Base-by-base conservation (phyloP, 1,140 invertebrate species). In the Tetragonula clypearis region DNA sequence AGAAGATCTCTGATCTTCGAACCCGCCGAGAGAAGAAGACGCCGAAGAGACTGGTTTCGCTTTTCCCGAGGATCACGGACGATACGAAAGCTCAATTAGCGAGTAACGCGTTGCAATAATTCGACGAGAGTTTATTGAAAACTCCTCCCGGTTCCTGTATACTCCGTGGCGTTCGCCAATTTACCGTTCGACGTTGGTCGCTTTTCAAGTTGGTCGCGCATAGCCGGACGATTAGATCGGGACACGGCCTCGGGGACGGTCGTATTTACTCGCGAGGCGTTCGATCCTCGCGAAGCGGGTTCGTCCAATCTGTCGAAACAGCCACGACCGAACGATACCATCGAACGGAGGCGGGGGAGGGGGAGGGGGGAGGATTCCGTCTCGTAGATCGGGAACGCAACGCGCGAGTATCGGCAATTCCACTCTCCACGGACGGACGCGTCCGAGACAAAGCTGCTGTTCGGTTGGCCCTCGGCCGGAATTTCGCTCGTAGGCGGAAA, bases 401-500 rank as follows among this genome's bases (percentile, higher is more conserved):
- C 41, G 53, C 82, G 58, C 73, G 77, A 69, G n/a, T 15, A 74
- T 56, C 68, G 65, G 81, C 81, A 86, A 87, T 88, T 87, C 87
- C 83, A 87, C 87, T 84, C 68, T 56, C 66, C 72, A 21, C 66
- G 9, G 8, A 49, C 41, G 41, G 41, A 8, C 41, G 41, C 26
- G 49, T 74, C 35, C 56, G 82, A 30, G 69, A 84, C 88, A 81
- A 79, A 88, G 73, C 62, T 69, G 80, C 65, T 72, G 12, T 11
- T 17, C 21, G 58, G 21, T 41, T 60, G 86, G 49, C 71, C 55
- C 69, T 17, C 8, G 79, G n/a, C 15, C 72, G 81, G 84, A 90
- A 90, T 90, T 85, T 86, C 65, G 81, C 56, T 79, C 84, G 89
- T 90, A 90, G 89, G 89, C 89, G 89, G 88, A 86, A 90, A 88